These are phyloP conservation scores for Capromys pilorides DNA, from an alignment of 2,797 vertebrate genomes.

Conservation along the genomic window DNA sequence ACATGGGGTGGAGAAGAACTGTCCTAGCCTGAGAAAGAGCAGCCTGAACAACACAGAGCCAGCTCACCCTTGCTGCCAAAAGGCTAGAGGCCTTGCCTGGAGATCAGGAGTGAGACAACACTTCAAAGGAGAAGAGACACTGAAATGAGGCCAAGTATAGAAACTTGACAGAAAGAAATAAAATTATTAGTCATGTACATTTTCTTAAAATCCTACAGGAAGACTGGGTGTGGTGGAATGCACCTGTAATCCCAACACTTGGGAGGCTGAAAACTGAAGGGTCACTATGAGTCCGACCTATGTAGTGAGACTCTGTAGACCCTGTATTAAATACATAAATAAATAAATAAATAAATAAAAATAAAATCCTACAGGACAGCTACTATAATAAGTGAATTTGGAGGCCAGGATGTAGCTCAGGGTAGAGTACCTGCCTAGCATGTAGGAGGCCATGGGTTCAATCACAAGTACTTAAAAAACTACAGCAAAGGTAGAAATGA, in stretches of 20 bases:
- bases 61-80: no score
- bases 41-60: neutral
- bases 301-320: no score
- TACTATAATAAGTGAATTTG: neutral
- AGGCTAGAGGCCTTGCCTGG: neutral
- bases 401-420: neutral
- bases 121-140: neutral
- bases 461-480: neutral
- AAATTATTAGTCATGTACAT: neutral
- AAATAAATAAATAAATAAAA: no score
- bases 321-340: no score
- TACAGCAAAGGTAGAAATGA: no score
- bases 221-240: no score
- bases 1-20: neutral
- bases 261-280: no score
- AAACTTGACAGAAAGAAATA: neutral
- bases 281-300: no score
- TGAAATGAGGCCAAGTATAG: neutral
- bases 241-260: no score
- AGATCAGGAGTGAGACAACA: neutral
- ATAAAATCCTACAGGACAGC: neutral
- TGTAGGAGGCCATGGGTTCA: no score
- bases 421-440: neutral
- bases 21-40: neutral
- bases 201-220: neutral